A percentile compares a stretch with the other conserved stretches of the same genome.
phyloP scores from a whole-genome alignment of 2,113 vertebrate species.

The Vidua macroura region DNA sequence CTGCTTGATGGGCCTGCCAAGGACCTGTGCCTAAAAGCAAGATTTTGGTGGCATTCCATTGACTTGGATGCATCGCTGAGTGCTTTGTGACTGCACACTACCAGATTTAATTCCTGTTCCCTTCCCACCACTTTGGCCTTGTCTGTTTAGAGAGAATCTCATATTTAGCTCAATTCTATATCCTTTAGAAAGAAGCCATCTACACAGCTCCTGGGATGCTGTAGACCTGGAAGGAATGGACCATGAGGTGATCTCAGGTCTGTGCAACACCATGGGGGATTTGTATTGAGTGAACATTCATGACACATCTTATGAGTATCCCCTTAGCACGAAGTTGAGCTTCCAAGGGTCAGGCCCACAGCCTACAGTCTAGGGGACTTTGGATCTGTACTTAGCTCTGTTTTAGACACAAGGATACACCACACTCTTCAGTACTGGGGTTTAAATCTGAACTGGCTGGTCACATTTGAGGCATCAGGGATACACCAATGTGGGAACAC shows the following conservation, averaged over 20 bases:
- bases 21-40: background rate
- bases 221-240: background rate
- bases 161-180: background rate
- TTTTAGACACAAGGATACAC: background rate
- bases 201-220: background rate
- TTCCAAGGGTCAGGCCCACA: background rate
- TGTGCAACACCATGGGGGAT: background rate
- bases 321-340: background rate
- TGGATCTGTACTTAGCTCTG: background rate
- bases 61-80: background rate
- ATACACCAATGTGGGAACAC: background rate
- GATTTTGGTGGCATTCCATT: background rate
- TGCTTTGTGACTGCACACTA: background rate
- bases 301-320: rapidly evolving
- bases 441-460: background rate
- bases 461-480: background rate
- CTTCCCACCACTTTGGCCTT: background rate
- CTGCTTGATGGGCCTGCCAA: background rate
- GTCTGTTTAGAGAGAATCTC: background rate
- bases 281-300: background rate
- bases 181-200: background rate
- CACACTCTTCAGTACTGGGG: background rate
- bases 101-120: background rate
- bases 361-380: background rate
- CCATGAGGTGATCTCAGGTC: background rate